phyloP scores from a whole-genome alignment of 37 sponge, comb jelly and placozoan genomes.

The Ephydatia muelleri region DNA sequence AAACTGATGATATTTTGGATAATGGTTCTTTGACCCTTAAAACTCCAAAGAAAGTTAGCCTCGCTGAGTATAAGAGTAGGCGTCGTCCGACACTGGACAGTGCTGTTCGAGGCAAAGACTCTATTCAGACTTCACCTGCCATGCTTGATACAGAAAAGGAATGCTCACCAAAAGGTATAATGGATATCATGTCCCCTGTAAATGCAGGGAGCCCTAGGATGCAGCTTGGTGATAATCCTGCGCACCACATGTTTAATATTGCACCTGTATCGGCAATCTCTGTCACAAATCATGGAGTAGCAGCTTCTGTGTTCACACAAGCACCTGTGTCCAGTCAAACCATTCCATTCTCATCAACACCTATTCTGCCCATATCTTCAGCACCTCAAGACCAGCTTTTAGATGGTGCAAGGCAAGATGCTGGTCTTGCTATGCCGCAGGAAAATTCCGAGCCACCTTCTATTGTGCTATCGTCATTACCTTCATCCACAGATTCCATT shows the following conservation, averaged over 20 bases:
- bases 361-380: neutral
- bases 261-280: neutral
- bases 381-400: neutral
- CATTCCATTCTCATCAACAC: neutral
- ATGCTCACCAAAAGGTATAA: neutral
- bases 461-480: neutral
- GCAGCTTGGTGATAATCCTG: neutral
- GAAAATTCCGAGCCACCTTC: neutral
- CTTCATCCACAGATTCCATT: neutral
- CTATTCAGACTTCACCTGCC: neutral
- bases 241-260: neutral
- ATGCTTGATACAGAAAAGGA: neutral
- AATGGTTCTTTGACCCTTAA: neutral
- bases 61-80: conserved; percentile 40
- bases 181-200: neutral
- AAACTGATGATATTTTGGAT: neutral
- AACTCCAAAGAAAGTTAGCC: conserved; percentile 25
- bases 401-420: neutral
- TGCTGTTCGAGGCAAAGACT: neutral
- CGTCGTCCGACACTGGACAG: conserved; percentile 20
- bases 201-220: neutral
- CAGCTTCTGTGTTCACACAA: neutral
- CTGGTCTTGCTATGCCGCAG: neutral
- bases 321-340: neutral
- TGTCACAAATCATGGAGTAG: neutral